Percentiles rank a stretch among this genome's conserved stretches.
Evolutionary conservation across 2,797 vertebrate species (phyloP).

Genomic region (Brachymystax lenok): DNA sequence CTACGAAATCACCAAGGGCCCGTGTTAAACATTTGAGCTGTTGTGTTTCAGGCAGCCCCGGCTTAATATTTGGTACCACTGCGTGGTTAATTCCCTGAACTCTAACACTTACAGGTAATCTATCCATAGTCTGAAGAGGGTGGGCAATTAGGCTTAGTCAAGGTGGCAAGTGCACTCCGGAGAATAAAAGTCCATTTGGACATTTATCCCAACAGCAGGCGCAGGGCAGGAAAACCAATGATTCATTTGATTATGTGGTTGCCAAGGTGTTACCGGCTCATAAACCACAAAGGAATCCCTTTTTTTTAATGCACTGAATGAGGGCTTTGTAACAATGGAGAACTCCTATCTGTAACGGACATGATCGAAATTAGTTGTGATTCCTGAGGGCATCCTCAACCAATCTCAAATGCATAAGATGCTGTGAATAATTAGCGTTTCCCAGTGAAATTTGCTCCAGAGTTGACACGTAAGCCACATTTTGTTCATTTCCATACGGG

Average conservation of each 20-base stretch:
- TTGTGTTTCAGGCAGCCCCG: not conserved
- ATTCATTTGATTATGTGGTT: constrained; percentile 1
- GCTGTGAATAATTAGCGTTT: not conserved
- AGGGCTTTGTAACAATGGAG: not conserved
- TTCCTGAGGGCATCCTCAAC: not conserved
- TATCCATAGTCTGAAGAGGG: not conserved
- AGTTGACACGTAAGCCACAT: not conserved
- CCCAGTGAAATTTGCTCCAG: not conserved
- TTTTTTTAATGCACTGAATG: not conserved
- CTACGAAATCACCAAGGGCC: not conserved
- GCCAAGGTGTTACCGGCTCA: not conserved
- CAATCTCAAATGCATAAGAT: not conserved
- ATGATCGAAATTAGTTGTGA: not conserved
- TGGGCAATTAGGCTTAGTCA: not conserved
- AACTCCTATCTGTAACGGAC: not conserved
- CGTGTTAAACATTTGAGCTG: not conserved
- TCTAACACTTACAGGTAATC: constrained; percentile 2
- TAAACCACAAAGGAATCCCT: not conserved
- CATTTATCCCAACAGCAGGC: not conserved
- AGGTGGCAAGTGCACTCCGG: not conserved
- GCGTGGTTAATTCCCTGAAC: not conserved
- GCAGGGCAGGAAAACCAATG: not conserved
- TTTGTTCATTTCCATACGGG: not conserved
- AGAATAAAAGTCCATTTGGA: not conserved
- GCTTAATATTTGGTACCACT: not conserved